Evolutionary conservation across 2,797 vertebrate species (phyloP).

Genomic region (Mallotus villosus): DNA sequence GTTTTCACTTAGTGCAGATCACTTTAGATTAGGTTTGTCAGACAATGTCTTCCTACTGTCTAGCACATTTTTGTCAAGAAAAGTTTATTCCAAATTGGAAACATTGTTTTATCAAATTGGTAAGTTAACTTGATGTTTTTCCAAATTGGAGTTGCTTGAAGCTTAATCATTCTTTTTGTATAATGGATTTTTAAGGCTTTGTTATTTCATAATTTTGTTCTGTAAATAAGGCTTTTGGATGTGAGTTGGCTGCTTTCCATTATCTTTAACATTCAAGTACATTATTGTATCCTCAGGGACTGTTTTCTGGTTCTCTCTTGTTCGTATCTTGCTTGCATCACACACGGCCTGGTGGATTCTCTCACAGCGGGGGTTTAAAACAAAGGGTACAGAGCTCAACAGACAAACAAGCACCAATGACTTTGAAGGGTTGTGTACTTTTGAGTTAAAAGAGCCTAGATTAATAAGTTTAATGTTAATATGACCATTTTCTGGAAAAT

Average conservation of each 20-base stretch:
- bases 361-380: neutral
- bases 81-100: conserved; percentile 99
- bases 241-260: conserved; percentile 37
- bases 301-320: conserved; percentile 51
- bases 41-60: conserved; percentile 35
- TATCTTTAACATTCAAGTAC: conserved; percentile 29
- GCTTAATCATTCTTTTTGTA: conserved; percentile 50
- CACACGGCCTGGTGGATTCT: neutral
- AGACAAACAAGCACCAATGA: neutral
- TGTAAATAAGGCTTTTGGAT: conserved; percentile 52
- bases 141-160: conserved; percentile 81
- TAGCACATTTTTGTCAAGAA: conserved; percentile 51
- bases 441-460: no score
- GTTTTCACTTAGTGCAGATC: neutral
- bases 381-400: neutral
- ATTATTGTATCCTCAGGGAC: conserved; percentile 71
- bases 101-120: conserved; percentile 98
- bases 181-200: conserved; percentile 44
- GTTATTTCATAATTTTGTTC: conserved; percentile 25
- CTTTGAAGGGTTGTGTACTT: neutral
- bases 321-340: conserved; percentile 20
- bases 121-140: conserved; percentile 87
- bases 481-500: conserved; percentile 6
- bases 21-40: neutral
- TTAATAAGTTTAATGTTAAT: neutral